Evolutionary conservation across 2,113 vertebrate genomes (phyloP).

Genomic region (Gymnocephalus cernua): DNA sequence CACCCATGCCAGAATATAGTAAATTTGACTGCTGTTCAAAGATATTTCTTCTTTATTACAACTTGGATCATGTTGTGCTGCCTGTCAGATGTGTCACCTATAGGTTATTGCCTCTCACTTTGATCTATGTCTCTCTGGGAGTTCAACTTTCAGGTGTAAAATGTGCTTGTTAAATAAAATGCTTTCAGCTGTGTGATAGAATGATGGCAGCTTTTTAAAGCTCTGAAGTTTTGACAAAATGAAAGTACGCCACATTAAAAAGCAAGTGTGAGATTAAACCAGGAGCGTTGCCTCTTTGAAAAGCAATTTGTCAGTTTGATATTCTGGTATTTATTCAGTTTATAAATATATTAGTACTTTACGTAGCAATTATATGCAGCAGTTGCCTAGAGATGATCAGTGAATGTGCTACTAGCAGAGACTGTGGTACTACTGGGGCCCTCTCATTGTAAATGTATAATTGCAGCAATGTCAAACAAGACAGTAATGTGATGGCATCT

Average conservation of each 20-base stretch:
- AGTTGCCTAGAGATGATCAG: background rate
- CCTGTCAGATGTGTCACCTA: background rate
- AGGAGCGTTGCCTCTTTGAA: background rate
- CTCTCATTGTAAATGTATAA: background rate
- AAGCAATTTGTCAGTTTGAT: background rate
- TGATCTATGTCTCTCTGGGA: background rate
- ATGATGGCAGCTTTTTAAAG: background rate
- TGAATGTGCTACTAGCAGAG: background rate
- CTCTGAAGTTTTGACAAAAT: background rate
- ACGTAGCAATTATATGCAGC: background rate
- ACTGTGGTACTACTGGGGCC: background rate
- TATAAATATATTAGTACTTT: background rate
- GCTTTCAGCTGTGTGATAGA: background rate
- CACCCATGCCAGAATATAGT: background rate
- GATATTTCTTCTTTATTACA: background rate
- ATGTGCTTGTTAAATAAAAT: background rate
- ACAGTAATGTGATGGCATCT: background rate
- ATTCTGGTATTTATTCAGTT: background rate
- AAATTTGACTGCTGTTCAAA: constrained; percentile 8
- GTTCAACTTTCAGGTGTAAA: background rate
- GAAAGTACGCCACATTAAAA: background rate
- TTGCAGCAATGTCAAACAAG: background rate
- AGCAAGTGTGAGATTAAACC: background rate
- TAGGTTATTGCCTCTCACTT: background rate
- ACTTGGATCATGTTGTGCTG: background rate